Evolutionary conservation across 2,888 invertebrate species (phyloP).

Genomic region (Philaethria dido): DNA sequence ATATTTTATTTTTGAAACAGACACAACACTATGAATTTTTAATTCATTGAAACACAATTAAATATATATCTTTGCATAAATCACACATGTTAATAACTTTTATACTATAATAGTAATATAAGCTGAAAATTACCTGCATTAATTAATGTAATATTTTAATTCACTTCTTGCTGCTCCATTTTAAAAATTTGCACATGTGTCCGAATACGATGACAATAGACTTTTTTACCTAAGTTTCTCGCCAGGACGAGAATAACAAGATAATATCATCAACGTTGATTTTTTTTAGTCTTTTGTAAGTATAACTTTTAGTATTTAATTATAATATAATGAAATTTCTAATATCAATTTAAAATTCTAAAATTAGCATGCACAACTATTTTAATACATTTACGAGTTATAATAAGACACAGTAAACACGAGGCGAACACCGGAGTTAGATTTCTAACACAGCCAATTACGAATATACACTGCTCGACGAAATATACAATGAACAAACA

Average conservation of each 20-base stretch:
- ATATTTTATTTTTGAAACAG: no score
- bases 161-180: no score
- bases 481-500: conserved; percentile 7
- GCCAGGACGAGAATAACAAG: no score
- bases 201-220: no score
- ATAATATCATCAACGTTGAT: no score
- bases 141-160: conserved; percentile 3
- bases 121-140: background rate
- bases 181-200: no score
- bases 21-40: background rate
- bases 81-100: background rate
- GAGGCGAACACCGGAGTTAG: conserved; percentile 31
- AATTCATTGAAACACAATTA: background rate
- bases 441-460: conserved; percentile 44
- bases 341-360: background rate
- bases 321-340: background rate
- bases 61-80: background rate
- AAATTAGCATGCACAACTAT: conserved; percentile 29
- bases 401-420: conserved; percentile 29
- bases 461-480: conserved; percentile 35
- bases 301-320: background rate
- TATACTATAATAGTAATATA: background rate
- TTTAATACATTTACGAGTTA: conserved; percentile 11
- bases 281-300: no score
- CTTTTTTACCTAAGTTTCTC: no score